A percentile compares a stretch with the other conserved stretches of the same genome.
These are phyloP conservation scores for Actenoides lindsayi DNA, from an alignment of 2,113 vertebrate species.

Conservation along the genomic window DNA sequence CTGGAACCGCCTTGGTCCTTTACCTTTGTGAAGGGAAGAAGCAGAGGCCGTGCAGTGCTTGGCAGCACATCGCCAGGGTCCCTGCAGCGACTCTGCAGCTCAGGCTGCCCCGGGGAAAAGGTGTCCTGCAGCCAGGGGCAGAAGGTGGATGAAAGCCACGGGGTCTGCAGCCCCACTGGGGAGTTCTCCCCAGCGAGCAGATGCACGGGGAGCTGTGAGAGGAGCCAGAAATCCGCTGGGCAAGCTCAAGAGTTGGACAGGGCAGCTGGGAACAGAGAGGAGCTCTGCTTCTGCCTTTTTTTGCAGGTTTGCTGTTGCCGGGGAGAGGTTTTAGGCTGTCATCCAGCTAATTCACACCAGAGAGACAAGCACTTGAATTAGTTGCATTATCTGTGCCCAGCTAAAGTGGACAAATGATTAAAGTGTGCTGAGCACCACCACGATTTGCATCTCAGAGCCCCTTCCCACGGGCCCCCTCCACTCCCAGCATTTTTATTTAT, in stretches of 20 bases:
- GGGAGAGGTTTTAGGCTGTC: conserved; percentile 51
- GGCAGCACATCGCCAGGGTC: neutral
- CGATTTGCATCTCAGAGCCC: conserved; percentile 44
- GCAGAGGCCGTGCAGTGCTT: neutral
- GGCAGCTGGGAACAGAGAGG: neutral
- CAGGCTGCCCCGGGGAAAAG: neutral
- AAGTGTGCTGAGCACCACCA: conserved; percentile 30
- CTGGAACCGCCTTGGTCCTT: neutral
- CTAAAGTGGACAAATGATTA: conserved; percentile 58
- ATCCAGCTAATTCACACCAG: conserved; percentile 40
- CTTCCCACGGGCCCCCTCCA: conserved; percentile 38
- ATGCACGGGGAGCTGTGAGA: neutral
- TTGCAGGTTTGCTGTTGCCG: conserved; percentile 44
- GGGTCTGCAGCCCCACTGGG: neutral
- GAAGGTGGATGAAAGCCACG: neutral
- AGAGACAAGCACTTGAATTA: conserved; percentile 50
- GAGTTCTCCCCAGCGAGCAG: neutral
- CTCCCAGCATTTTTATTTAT: neutral
- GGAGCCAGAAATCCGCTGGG: neutral
- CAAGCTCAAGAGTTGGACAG: neutral
- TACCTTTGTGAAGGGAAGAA: neutral
- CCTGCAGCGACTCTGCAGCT: neutral
- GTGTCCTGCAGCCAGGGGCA: neutral
- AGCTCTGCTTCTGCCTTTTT: conserved; percentile 8
- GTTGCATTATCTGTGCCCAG: conserved; percentile 40